Base-by-base conservation (phyloP, 2,888 invertebrate species). In the Parnassius mnemosyne region DNA sequence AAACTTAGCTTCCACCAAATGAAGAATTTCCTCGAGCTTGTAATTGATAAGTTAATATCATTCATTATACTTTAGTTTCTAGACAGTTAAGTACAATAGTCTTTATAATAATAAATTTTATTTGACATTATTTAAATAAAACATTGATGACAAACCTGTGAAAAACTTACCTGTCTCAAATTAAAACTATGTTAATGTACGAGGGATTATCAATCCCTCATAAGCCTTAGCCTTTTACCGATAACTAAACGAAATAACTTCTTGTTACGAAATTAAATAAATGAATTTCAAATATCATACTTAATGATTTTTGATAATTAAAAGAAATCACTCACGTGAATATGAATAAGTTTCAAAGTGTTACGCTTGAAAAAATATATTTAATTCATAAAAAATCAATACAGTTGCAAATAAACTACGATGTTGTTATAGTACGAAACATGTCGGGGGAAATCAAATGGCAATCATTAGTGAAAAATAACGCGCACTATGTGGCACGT, bases 381-480 rank as follows among this genome's bases (percentile, higher is more conserved):
- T 56, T 46, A 13, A 20, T 61, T 42, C 41, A 41, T 46, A 3
- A 41, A 61, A 51, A 52, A 61, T 47, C 10, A 44, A 52, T 52
- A 52, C 53, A 1, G 55, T 34, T 59, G 25, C 25, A 46, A 55
- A 51, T 51, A 51, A 47, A 44, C 44, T 51, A 49, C 34, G 42
- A 41, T 20, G n/a, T 9, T 12, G n/a, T 3, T 3, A 20, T 11
- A 41, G 10, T 51, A 61, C 47, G 42, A 44, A 16, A 53, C 50
- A 53, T 42, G 53, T 57, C 57, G 52, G 2, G 57, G 62, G 57
- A 62, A 62, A 62, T 62, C 62, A 62, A 53, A 57, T 57, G 44
- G 57, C 53, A 57, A 62, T 62, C 57, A 61, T 66, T 55, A 61
- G 60, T 58, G 50, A 13, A 60, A 57, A 46, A 65, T 57, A 54